Conservation (phyloP, 1,140 invertebrate species). For the Macrotrachela quadricornifera region DNA sequence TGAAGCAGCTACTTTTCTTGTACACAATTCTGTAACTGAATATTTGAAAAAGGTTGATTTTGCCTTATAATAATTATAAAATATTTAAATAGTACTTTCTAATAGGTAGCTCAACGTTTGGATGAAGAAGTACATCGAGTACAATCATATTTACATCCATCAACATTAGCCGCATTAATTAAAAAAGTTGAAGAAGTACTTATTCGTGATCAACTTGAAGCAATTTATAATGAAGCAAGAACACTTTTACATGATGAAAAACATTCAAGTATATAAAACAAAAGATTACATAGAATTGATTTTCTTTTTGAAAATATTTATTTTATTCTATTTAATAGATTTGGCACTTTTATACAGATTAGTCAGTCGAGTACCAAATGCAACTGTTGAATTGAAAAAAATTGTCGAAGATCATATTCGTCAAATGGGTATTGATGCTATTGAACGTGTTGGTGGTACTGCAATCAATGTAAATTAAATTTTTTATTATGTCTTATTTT, state of each 20-base stretch:
- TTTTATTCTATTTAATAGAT: conserved; percentile 34
- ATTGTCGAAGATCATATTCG: conserved; percentile 79
- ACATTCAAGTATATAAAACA: conserved; percentile 39
- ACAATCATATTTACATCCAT: conserved; percentile 78
- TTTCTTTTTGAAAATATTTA: neutral
- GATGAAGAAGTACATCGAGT: conserved; percentile 75
- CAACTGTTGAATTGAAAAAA: conserved; percentile 61
- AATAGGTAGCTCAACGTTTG: conserved; percentile 41
- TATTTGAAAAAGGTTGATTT: conserved; percentile 89
- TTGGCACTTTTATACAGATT: conserved; percentile 82
- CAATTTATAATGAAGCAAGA: conserved; percentile 77
- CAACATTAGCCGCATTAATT: conserved; percentile 37
- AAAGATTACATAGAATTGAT: conserved; percentile 4
- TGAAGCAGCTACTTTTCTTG: conserved; percentile 80
- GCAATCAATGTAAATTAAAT: conserved; percentile 22
- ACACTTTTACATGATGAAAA: conserved; percentile 78
- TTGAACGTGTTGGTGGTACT: conserved; percentile 49
- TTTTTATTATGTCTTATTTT: neutral
- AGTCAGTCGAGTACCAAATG: conserved; percentile 74
- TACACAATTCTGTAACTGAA: conserved; percentile 84
- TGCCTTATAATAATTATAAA: no score
- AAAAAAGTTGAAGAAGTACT: conserved; percentile 6
- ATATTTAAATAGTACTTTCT: no score
- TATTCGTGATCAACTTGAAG: conserved; percentile 69
- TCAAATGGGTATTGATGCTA: conserved; percentile 66